Evolutionary conservation across 2,888 invertebrate genomes (phyloP), one percentile per base, ranked within the genome.

Genomic region (Willowsia nigromaculata): DNA sequence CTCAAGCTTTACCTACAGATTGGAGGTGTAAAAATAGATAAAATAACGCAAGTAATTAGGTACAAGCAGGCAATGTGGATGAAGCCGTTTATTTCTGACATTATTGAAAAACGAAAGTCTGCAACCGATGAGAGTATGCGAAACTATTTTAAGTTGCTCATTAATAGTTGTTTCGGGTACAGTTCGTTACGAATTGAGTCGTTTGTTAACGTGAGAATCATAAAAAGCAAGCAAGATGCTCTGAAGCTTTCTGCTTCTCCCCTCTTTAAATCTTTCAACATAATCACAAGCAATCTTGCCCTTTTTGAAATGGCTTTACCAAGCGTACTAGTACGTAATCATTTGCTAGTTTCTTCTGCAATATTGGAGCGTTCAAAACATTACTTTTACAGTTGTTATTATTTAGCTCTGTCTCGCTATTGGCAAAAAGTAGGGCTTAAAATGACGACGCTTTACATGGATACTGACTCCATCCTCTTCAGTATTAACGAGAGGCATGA

Each of bases 61-160:
- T 85, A 85, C 65, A 3, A 18, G 3, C 78, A 78, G 15, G 13
- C 0, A 0, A 37, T 18, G 1, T 78, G 78, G 33, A 85, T 85
- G 85, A n/a, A 13, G 7, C 30, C 56, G 0, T 85, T 78, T 62
- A 65, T 85, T n/a, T n/a, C 2, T 0, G 27, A 30, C 0, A n/a
- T 53, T 9, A 62, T 43, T 18, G 47, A 78, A 0, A 25, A 30
- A 11, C 5, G 85, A n/a, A 76, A 50, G 3, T 0, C 1, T 0
- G 25, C 50, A 1, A 22, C 2, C 2, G 22, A 59, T 22, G 65
- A 85, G 5, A 1, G 18, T 3, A 9, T 85, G 22, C 1, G 22
- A 25, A 25, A 18, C n/a, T 78, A 43, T 30, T 65, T 9, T 15
- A 85, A 85, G 37, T 1, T 78, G 1, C 1, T 50, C 1, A 1